phyloP scores from a whole-genome alignment of 1,140 invertebrate genomes.

The Temnothorax nylanderi region DNA sequence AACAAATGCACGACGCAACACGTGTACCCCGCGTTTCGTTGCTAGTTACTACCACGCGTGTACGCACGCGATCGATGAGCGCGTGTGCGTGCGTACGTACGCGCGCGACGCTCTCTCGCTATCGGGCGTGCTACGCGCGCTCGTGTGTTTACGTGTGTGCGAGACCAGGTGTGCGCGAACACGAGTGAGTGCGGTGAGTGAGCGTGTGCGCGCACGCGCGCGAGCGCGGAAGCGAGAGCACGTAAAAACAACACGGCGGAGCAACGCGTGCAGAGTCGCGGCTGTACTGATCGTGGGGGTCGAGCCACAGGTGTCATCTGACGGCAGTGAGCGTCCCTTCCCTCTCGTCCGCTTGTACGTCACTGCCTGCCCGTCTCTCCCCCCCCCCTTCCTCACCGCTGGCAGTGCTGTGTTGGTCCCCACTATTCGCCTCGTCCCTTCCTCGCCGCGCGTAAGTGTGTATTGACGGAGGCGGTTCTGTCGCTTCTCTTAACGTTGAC shows the following conservation, averaged over 20 bases:
- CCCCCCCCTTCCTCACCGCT: neutral
- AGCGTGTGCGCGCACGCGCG: conserved; percentile 51
- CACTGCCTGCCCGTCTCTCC: conserved; percentile 1
- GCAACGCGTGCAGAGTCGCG: conserved; percentile 82
- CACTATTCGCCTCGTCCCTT: too few species aligned
- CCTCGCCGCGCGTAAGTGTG: neutral
- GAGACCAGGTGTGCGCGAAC: neutral
- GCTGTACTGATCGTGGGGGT: conserved; percentile 81
- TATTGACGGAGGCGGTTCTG: neutral
- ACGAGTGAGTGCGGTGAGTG: neutral
- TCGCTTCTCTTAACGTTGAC: too few species aligned
- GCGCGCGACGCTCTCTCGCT: neutral
- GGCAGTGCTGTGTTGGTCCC: too few species aligned
- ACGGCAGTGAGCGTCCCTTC: conserved; percentile 60
- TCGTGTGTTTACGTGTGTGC: neutral
- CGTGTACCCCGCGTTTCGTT: neutral
- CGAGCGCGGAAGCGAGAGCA: conserved; percentile 43
- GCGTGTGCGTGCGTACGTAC: neutral
- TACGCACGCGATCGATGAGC: neutral
- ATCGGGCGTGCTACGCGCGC: neutral
- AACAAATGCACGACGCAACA: neutral
- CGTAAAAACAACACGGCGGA: conserved; percentile 71
- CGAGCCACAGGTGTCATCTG: conserved; percentile 84
- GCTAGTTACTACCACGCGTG: neutral
- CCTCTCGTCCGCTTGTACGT: conserved; percentile 53